These are phyloP conservation scores for Chitala chitala DNA, from an alignment of 2,113 vertebrate species.

Conservation along the genomic window DNA sequence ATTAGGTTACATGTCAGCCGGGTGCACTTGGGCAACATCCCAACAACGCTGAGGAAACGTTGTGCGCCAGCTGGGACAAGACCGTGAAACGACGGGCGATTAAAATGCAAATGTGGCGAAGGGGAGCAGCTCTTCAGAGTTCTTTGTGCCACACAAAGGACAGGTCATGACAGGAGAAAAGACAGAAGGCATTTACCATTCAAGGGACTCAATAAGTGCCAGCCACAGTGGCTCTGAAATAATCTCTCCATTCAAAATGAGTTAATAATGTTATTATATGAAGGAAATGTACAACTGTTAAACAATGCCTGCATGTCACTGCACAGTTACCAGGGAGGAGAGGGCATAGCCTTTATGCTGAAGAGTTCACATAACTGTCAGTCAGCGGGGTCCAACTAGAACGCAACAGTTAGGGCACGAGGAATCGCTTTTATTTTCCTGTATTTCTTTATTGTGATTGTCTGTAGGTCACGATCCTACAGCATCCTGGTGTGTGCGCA, in stretches of 20 bases:
- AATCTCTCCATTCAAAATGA: conserved; percentile 26
- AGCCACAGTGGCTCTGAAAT: conserved; percentile 14
- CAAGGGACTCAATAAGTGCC: conserved; percentile 38
- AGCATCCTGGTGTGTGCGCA: background rate
- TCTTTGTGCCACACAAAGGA: conserved; percentile 56
- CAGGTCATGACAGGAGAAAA: conserved; percentile 43
- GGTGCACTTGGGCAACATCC: background rate
- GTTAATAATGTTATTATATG: conserved; percentile 36
- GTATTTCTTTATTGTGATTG: background rate
- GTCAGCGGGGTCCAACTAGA: background rate
- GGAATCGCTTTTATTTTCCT: background rate
- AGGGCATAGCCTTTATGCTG: background rate
- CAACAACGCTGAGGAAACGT: background rate
- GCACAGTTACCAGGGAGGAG: background rate
- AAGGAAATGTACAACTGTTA: conserved; percentile 23
- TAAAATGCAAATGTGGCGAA: conserved; percentile 51
- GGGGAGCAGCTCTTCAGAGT: conserved; percentile 39
- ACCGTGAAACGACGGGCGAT: conserved; percentile 36
- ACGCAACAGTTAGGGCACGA: background rate
- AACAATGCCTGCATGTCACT: conserved; percentile 11
- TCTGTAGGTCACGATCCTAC: background rate
- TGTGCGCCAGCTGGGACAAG: background rate
- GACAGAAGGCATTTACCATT: conserved; percentile 41
- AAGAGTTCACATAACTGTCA: background rate
- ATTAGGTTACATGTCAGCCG: background rate